Percentiles rank a stretch among this genome's conserved stretches.
These are phyloP conservation scores for Trinectes maculatus DNA, from an alignment of 2,113 vertebrate genomes.

Conservation along the genomic window DNA sequence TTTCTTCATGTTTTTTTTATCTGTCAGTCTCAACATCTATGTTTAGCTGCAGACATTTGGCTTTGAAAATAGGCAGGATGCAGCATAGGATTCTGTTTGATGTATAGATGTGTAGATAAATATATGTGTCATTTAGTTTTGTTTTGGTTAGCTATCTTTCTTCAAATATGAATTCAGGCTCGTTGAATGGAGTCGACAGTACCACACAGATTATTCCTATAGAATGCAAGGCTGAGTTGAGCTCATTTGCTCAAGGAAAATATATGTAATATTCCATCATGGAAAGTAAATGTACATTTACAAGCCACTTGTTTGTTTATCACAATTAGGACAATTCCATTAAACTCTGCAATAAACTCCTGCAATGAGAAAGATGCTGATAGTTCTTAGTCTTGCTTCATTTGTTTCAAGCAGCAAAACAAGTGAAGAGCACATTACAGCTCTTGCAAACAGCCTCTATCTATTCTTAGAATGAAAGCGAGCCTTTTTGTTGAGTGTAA, in stretches of 20 bases:
- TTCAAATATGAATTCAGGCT: neutral
- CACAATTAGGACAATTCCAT: conserved; percentile 25
- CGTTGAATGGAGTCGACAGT: neutral
- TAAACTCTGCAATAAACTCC: conserved; percentile 27
- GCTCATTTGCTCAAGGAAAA: neutral
- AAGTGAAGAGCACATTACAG: conserved; percentile 24
- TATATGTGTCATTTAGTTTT: neutral
- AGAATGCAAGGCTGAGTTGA: neutral
- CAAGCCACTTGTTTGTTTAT: conserved; percentile 14
- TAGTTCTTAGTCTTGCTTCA: conserved; percentile 24
- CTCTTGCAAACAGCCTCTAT: conserved; percentile 22
- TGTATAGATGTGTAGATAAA: too few species aligned
- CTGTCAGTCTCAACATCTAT: neutral
- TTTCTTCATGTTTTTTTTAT: neutral
- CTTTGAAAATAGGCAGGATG: neutral
- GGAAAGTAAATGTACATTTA: conserved; percentile 2
- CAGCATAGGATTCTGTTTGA: neutral
- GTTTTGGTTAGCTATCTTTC: neutral
- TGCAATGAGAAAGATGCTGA: conserved; percentile 26
- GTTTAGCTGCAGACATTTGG: neutral
- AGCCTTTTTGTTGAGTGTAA: conserved; percentile 1
- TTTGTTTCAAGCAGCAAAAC: conserved; percentile 19
- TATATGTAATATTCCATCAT: neutral
- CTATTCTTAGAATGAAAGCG: neutral
- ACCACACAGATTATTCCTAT: neutral